phyloP scores from a whole-genome alignment of 2,888 invertebrate genomes.

The Brenthis daphne region DNA sequence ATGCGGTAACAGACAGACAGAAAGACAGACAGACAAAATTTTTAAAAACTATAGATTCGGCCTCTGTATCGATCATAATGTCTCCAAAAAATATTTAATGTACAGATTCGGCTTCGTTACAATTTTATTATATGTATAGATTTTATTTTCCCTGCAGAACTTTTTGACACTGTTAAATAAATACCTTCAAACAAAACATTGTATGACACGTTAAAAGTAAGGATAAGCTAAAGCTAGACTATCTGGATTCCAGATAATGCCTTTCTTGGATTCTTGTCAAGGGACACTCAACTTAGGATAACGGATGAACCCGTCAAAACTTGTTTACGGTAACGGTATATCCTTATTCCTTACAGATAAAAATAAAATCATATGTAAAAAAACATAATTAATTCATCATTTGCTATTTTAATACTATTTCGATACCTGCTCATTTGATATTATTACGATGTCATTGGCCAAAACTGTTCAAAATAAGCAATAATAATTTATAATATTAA shows the following conservation, averaged over 20 bases:
- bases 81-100: too few relatives aligned
- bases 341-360: slow-evolving; percentile 17
- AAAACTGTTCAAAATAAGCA: background rate
- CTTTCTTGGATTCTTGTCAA: slow-evolving; percentile 36
- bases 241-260: slow-evolving; percentile 23
- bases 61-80: too few relatives aligned
- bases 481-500: too few relatives aligned
- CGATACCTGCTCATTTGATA: background rate
- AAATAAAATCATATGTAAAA: background rate
- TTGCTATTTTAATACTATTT: background rate
- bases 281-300: slow-evolving; percentile 33
- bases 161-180: too few relatives aligned
- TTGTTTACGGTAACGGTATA: slow-evolving; percentile 36
- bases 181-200: too few relatives aligned
- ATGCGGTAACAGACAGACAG: too few relatives aligned
- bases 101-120: too few relatives aligned
- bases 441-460: slow-evolving; percentile 1
- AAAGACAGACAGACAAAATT: too few relatives aligned
- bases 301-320: slow-evolving; percentile 35
- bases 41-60: too few relatives aligned
- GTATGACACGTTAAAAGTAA: background rate
- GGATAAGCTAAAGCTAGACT: background rate
- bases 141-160: too few relatives aligned
- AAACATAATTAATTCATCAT: background rate
- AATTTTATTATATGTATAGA: too few relatives aligned